Base-by-base conservation (phyloP, 2,888 invertebrate genomes). In the Brachyptera putata region DNA sequence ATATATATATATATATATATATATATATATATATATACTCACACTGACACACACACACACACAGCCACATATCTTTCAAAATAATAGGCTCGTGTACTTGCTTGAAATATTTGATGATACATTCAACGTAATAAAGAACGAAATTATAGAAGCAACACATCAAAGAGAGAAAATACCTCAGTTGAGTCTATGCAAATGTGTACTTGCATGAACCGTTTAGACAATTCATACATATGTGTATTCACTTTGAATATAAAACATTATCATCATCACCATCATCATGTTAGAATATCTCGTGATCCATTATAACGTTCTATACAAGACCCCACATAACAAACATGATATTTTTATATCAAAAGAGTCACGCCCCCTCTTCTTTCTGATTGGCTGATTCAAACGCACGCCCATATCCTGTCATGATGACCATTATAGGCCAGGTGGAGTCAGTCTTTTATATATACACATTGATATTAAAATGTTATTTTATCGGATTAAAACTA, bases 181-280 rank as follows among this genome's bases (percentile, higher is more conserved):
- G n/a, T 26, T 30, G 26, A 50, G 34, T 18, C 18, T 53, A 53
- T 53, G 53, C 34, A 53, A 53, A 53, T 53, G 21, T 7, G 36
- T 36, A 50, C n/a, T n/a, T n/a, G n/a, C n/a, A n/a, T n/a, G n/a
- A n/a, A n/a, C n/a, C n/a, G n/a, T n/a, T n/a, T n/a, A n/a, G n/a
- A n/a, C n/a, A n/a, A n/a, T n/a, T n/a, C n/a, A n/a, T n/a, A n/a
- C 24, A 2, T 22, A 5, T 30, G 11, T 11, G 43, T 5, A 36
- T 14, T 36, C 53, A 53, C 53, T 53, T 53, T 16, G 53, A 21
- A 53, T 49, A 49, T 49, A 49, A 49, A 49, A 25, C 49, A 49
- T 53, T 36, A 36, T 21, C 18, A 18, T 21, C 49, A n/a, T n/a
- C n/a, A n/a, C n/a, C n/a, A n/a, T n/a, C n/a, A n/a, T n/a, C n/a